phyloP scores from a whole-genome alignment of 2,113 vertebrate species.

The Callaeas wilsoni region DNA sequence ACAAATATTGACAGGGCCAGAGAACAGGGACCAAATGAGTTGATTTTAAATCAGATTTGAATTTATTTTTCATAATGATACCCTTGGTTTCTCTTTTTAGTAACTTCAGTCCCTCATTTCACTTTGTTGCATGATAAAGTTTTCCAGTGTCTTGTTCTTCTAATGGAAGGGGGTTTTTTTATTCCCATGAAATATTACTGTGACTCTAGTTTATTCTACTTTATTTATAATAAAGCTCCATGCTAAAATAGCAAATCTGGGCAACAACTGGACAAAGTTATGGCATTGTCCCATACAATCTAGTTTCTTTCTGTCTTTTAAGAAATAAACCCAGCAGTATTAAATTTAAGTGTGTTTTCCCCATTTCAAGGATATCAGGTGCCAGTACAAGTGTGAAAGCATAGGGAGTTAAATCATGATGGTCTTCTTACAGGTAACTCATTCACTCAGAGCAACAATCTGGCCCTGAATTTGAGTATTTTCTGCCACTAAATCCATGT shows the following conservation, averaged over 20 bases:
- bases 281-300: background rate
- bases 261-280: background rate
- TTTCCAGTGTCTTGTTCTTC: background rate
- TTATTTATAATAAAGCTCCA: background rate
- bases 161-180: rapidly evolving
- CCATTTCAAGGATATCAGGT: background rate
- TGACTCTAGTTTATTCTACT: background rate
- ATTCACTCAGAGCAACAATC: background rate
- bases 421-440: background rate
- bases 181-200: background rate
- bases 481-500: background rate
- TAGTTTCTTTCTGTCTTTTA: background rate
- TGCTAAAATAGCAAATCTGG: background rate
- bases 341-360: background rate
- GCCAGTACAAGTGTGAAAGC: background rate
- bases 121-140: background rate
- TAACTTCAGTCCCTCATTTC: background rate
- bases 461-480: background rate
- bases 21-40: background rate
- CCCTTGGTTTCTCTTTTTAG: background rate
- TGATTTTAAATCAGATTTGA: background rate
- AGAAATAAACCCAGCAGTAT: background rate
- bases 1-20: background rate
- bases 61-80: background rate
- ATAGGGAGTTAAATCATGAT: background rate